phyloP scores from a whole-genome alignment of 2,888 invertebrate genomes.

The Noctua pronuba region DNA sequence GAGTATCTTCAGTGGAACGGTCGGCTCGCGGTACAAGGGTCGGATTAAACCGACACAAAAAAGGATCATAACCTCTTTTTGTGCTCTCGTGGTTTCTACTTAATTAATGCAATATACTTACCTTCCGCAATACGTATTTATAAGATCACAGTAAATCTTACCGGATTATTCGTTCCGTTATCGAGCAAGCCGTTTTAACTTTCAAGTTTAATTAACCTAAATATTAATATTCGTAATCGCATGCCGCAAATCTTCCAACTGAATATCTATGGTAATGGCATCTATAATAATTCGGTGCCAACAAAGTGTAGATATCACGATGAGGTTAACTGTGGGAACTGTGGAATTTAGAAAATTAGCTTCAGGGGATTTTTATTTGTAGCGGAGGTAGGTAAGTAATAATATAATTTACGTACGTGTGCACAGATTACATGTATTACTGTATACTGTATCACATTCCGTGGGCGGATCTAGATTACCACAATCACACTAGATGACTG shows the following conservation, averaged over 20 bases:
- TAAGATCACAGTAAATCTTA: slow-evolving; percentile 53
- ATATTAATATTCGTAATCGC: slow-evolving; percentile 64
- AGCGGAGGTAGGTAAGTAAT: slow-evolving; percentile 22
- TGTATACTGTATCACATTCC: slow-evolving; percentile 51
- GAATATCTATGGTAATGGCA: slow-evolving; percentile 61
- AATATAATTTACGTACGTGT: slow-evolving; percentile 12
- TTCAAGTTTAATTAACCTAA: slow-evolving; percentile 66
- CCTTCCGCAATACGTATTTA: slow-evolving; percentile 19
- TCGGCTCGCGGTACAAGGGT: slow-evolving; percentile 31
- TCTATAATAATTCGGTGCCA: slow-evolving; percentile 55
- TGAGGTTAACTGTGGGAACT: slow-evolving; percentile 33
- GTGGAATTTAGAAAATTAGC: slow-evolving; percentile 46
- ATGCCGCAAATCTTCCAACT: slow-evolving; percentile 50
- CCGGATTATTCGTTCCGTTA: slow-evolving; percentile 59
- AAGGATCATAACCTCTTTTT: slow-evolving; percentile 47
- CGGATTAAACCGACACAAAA: slow-evolving; percentile 50
- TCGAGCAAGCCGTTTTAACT: slow-evolving; percentile 59
- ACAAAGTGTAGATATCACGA: slow-evolving; percentile 48
- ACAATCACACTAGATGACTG: slow-evolving; percentile 38
- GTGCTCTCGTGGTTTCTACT: slow-evolving; percentile 44
- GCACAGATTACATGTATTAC: slow-evolving; percentile 25
- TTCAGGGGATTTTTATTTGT: slow-evolving; percentile 35
- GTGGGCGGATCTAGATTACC: slow-evolving; percentile 56
- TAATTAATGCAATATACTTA: slow-evolving; percentile 49
- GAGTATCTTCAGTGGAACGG: slow-evolving; percentile 39